These are phyloP conservation scores for Ceratotherium simum DNA, from an alignment of 2,113 vertebrate species.

Conservation along the genomic window DNA sequence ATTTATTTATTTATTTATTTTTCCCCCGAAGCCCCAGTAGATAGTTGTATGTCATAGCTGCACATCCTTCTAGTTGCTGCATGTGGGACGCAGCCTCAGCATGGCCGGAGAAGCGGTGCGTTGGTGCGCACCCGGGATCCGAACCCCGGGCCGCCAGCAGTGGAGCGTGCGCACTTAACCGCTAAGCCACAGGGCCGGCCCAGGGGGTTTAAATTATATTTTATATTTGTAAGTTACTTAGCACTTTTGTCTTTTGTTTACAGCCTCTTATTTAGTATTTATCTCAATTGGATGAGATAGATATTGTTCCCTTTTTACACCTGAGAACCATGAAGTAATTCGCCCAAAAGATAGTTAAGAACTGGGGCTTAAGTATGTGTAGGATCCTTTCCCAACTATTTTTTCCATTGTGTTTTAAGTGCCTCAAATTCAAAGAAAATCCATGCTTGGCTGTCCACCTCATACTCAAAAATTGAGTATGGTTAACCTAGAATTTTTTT, in stretches of 20 bases:
- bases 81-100: too few relatives aligned
- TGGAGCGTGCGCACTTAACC: too few relatives aligned
- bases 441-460: neutral
- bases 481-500: neutral
- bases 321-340: neutral
- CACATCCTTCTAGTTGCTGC: too few relatives aligned
- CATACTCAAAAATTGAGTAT: neutral
- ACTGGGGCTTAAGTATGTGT: neutral
- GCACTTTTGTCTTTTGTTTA: slow-evolving; percentile 38
- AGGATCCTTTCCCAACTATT: neutral
- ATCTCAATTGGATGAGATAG: neutral
- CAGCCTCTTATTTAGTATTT: slow-evolving; percentile 23
- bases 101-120: too few relatives aligned
- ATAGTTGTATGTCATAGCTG: too few relatives aligned
- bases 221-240: slow-evolving; percentile 22
- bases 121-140: too few relatives aligned
- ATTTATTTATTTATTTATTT: too few relatives aligned
- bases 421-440: neutral
- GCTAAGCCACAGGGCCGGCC: too few relatives aligned
- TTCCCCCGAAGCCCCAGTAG: too few relatives aligned
- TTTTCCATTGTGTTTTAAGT: neutral
- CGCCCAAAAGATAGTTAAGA: neutral
- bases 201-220: slow-evolving; percentile 4
- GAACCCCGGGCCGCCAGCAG: too few relatives aligned
- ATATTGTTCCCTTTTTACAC: slow-evolving; percentile 39